phyloP scores from a whole-genome alignment of 2,888 invertebrate genomes.

The Bembecia ichneumoniformis region DNA sequence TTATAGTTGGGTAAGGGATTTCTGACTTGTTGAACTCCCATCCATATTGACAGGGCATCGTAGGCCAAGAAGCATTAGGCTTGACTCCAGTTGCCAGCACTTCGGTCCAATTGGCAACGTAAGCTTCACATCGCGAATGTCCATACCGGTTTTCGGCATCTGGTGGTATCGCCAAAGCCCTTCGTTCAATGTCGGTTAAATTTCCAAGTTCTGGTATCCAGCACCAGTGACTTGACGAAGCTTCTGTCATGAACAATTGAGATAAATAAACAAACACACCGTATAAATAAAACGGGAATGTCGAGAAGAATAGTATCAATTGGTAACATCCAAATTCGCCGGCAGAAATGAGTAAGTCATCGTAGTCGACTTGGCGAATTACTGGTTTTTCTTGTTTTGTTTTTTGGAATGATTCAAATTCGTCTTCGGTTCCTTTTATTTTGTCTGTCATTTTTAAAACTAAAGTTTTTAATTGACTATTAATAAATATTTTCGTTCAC shows the following conservation, averaged over 20 bases:
- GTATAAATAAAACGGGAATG: conserved; percentile 8
- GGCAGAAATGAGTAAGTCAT: conserved; percentile 6
- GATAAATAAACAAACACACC: conserved; percentile 9
- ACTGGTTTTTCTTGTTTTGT: not conserved
- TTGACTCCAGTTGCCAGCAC: conserved; percentile 1
- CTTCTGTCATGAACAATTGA: conserved; percentile 9
- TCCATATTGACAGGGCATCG: conserved; percentile 6
- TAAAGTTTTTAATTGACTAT: no score
- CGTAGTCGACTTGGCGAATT: conserved; percentile 4
- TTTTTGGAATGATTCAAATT: no score
- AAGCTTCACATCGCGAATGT: conserved; percentile 5
- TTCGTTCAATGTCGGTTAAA: conserved; percentile 6
- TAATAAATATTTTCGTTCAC: no score
- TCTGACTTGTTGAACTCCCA: conserved; percentile 10
- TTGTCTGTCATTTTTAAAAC: no score
- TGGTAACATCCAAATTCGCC: conserved; percentile 9
- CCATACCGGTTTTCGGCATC: conserved; percentile 3
- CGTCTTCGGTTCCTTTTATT: no score
- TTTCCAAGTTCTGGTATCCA: conserved; percentile 10
- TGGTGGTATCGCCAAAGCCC: conserved; percentile 6
- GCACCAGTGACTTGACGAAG: conserved; percentile 8
- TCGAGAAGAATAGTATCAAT: conserved; percentile 4
- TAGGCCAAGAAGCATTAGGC: conserved; percentile 1
- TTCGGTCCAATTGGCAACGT: conserved; percentile 8
- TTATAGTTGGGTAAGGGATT: conserved; percentile 9